A percentile compares a stretch with the other conserved stretches of the same genome.
phyloP scores from a whole-genome alignment of 2,888 invertebrate species.

The Apotomis turbidana region DNA sequence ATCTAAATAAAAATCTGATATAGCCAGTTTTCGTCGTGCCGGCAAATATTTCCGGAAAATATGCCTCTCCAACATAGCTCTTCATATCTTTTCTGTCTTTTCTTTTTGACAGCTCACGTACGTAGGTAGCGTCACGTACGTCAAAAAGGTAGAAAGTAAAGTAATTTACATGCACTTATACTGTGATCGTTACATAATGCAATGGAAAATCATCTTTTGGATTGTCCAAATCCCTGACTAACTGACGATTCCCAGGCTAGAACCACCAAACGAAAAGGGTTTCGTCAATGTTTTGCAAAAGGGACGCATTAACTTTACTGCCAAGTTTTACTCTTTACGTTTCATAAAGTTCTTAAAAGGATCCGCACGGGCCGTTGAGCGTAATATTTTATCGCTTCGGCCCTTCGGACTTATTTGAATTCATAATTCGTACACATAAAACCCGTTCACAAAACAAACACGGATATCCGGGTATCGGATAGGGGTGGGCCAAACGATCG shows the following conservation, averaged over 20 bases:
- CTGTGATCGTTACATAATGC: too few relatives aligned
- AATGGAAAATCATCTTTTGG: too few relatives aligned
- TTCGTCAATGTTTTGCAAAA: conserved; percentile 11
- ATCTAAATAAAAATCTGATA: too few relatives aligned
- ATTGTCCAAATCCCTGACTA: too few relatives aligned
- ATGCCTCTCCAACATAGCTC: too few relatives aligned
- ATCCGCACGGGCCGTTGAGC: conserved; percentile 31
- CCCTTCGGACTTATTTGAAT: conserved; percentile 36
- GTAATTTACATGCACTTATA: too few relatives aligned
- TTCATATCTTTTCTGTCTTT: too few relatives aligned
- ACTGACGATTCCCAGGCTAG: neutral
- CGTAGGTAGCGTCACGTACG: too few relatives aligned
- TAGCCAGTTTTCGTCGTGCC: too few relatives aligned
- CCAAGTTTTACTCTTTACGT: conserved; percentile 32
- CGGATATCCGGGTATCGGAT: conserved; percentile 14
- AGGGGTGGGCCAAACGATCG: neutral
- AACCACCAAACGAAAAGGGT: neutral
- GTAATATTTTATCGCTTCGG: conserved; percentile 39
- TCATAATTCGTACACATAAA: conserved; percentile 35
- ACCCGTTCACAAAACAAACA: conserved; percentile 23
- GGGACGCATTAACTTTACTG: conserved; percentile 29
- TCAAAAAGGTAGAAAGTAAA: too few relatives aligned
- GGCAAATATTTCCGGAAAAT: too few relatives aligned
- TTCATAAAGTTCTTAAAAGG: conserved; percentile 39
- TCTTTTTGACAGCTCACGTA: too few relatives aligned